Conservation (phyloP, 1,140 invertebrate genomes). For the Ericerus pela region DNA sequence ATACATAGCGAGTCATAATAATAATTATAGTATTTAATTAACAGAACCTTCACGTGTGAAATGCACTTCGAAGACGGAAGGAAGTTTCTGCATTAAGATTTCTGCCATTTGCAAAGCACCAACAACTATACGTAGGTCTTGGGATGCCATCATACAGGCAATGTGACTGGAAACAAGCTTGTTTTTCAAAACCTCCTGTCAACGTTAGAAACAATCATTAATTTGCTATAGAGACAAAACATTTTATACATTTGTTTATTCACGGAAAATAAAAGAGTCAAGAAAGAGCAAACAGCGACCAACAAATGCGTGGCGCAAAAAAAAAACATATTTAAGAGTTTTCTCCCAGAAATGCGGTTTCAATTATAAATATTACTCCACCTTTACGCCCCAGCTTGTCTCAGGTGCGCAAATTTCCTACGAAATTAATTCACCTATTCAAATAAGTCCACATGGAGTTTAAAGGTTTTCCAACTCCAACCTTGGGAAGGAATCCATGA, state of each 20-base stretch:
- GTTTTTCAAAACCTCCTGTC: constrained; percentile 67
- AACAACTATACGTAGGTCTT: constrained; percentile 87
- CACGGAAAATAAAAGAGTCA: too few relatives aligned
- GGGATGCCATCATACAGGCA: constrained; percentile 93
- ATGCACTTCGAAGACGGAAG: constrained; percentile 84
- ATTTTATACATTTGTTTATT: too few relatives aligned
- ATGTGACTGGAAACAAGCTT: constrained; percentile 93
- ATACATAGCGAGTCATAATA: background rate
- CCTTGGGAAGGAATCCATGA: too few relatives aligned
- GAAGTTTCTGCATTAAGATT: constrained; percentile 88
- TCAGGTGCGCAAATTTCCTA: too few relatives aligned
- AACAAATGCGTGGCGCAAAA: background rate
- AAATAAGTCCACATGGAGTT: too few relatives aligned
- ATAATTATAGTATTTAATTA: background rate
- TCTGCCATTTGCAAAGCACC: constrained; percentile 93
- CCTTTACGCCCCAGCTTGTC: too few relatives aligned
- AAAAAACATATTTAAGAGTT: too few relatives aligned
- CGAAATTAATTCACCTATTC: too few relatives aligned
- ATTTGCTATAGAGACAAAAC: too few relatives aligned
- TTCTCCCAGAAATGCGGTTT: background rate
- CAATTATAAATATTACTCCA: background rate
- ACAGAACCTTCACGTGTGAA: constrained; percentile 81
- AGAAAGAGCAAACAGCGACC: background rate
- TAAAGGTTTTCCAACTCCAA: too few relatives aligned
- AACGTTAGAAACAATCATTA: too few relatives aligned